Percentiles rank a stretch among this genome's conserved stretches.
These are phyloP conservation scores for Hyperoplus immaculatus DNA, from an alignment of 2,797 vertebrate genomes.

Conservation along the genomic window DNA sequence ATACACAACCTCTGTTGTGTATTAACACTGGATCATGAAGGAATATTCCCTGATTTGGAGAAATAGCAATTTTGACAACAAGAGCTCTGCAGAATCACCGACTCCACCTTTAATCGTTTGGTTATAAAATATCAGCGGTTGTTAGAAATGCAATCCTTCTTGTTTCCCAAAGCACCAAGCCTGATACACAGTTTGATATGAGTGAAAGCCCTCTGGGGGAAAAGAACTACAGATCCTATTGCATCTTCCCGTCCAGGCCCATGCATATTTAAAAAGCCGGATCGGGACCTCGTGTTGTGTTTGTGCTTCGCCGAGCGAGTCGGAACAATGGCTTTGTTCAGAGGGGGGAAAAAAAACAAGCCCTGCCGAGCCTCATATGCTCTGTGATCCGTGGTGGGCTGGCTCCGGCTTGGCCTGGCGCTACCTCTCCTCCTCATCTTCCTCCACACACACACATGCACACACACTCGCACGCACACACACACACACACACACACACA, in stretches of 20 bases:
- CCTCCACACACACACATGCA: not conserved
- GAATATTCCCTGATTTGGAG: too few relatives aligned
- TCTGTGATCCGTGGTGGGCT: conserved; percentile 49
- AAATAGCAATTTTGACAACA: too few relatives aligned
- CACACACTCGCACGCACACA: not conserved
- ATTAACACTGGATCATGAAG: too few relatives aligned
- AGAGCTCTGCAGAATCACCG: too few relatives aligned
- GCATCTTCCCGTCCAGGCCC: conserved; percentile 2
- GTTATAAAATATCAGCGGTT: too few relatives aligned
- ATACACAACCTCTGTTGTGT: too few relatives aligned
- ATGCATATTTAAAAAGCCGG: conserved; percentile 53
- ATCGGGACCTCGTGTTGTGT: conserved; percentile 38
- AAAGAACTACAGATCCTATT: conserved; percentile 16
- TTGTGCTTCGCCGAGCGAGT: conserved; percentile 18
- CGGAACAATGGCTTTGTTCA: conserved; percentile 68
- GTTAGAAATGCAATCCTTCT: too few relatives aligned
- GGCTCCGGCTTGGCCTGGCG: conserved; percentile 52
- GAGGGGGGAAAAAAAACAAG: not conserved
- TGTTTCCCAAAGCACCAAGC: too few relatives aligned
- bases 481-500: not conserved
- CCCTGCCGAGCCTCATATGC: conserved; percentile 42
- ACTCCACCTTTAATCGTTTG: too few relatives aligned
- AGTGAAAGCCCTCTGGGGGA: not conserved
- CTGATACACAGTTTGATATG: not conserved
- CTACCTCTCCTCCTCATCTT: conserved; percentile 3